Percentiles rank a stretch among this genome's conserved stretches.
Evolutionary conservation across 2,113 vertebrate species (phyloP).

Genomic region (Hoplias malabaricus): DNA sequence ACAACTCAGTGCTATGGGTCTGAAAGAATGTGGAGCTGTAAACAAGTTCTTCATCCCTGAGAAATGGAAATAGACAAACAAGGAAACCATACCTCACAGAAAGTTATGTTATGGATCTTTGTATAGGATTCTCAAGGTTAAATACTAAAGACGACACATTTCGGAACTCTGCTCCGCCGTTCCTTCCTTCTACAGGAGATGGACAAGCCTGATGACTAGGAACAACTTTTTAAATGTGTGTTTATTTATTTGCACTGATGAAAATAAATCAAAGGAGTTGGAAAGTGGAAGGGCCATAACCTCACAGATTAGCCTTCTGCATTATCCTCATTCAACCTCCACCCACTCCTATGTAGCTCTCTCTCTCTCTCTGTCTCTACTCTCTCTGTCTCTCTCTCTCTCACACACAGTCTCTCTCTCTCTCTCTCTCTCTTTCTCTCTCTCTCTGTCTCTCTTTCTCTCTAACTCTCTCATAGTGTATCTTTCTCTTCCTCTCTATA

Average conservation of each 20-base stretch:
- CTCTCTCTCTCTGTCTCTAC: slow-evolving; percentile 36
- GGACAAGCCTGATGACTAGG: not conserved
- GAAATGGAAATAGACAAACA: too few relatives aligned
- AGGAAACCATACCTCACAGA: too few relatives aligned
- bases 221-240: not conserved
- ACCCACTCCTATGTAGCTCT: slow-evolving; percentile 36
- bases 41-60: too few relatives aligned
- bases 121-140: too few relatives aligned
- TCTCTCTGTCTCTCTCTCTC: slow-evolving; percentile 39
- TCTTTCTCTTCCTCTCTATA: too few relatives aligned
- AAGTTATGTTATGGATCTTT: too few relatives aligned
- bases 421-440: slow-evolving; percentile 40
- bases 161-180: not conserved
- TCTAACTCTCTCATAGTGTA: too few relatives aligned
- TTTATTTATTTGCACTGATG: not conserved
- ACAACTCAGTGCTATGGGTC: too few relatives aligned
- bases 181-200: not conserved
- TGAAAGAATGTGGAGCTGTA: too few relatives aligned
- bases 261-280: slow-evolving; percentile 2
- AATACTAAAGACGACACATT: too few relatives aligned
- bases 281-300: slow-evolving; percentile 53
- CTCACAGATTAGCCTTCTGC: slow-evolving; percentile 54
- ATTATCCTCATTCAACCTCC: slow-evolving; percentile 50
- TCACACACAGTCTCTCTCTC: slow-evolving; percentile 52
- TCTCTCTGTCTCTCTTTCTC: slow-evolving; percentile 56